phyloP scores from a whole-genome alignment of 2,888 invertebrate genomes.

The Pseudococcus longispinus region DNA sequence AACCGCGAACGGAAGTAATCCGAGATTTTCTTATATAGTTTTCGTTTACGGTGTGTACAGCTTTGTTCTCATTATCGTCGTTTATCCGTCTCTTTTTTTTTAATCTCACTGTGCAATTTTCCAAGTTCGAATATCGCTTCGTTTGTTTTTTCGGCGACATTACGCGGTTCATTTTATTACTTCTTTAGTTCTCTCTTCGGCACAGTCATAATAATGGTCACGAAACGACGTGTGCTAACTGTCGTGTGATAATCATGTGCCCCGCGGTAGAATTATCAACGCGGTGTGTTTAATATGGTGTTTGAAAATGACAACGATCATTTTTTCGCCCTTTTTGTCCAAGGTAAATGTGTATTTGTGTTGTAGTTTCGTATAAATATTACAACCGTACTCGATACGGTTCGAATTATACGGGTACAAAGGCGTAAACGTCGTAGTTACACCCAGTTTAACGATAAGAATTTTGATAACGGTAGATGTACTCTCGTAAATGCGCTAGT shows the following conservation, averaged over 20 bases:
- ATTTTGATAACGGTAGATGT: background rate
- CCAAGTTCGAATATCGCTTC: background rate
- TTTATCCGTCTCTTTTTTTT: background rate
- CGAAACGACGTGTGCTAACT: background rate
- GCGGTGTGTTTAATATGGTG: background rate
- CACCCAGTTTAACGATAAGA: conserved; percentile 16
- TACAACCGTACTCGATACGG: background rate
- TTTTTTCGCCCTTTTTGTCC: background rate
- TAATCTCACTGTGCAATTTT: background rate
- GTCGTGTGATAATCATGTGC: background rate
- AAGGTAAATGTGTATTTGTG: background rate
- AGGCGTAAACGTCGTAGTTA: conserved; percentile 7
- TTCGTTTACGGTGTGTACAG: background rate
- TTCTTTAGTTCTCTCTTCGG: background rate
- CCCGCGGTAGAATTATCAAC: background rate
- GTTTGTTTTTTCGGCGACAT: background rate
- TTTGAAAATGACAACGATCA: background rate
- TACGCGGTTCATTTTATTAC: background rate
- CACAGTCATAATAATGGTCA: background rate
- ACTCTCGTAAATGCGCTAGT: background rate
- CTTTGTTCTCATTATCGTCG: background rate
- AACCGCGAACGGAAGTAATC: background rate
- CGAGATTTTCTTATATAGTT: background rate
- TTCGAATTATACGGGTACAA: conserved; percentile 24
- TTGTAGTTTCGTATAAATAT: background rate